Base-by-base conservation (phyloP, 1,140 invertebrate genomes). In the Sinonovacula constricta region DNA sequence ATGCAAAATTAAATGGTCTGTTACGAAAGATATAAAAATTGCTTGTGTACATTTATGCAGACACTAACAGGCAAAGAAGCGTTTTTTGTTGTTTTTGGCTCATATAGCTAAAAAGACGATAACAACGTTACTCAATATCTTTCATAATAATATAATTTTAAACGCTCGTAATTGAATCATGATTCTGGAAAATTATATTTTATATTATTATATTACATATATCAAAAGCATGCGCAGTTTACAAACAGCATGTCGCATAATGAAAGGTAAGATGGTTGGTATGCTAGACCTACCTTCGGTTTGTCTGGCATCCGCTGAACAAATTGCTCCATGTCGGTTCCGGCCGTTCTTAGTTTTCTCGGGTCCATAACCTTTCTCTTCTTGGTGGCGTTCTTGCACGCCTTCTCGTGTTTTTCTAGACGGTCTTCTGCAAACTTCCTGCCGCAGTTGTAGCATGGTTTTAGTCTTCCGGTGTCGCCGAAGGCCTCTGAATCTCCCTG, bases 261-360 rank as follows among this genome's bases (percentile, higher is more conserved):
- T n/a, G n/a, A n/a, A n/a, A n/a, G n/a, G n/a, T n/a, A n/a, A n/a
- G n/a, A n/a, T n/a, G n/a, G n/a, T n/a, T n/a, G n/a, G n/a, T n/a
- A n/a, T n/a, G n/a, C n/a, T 24, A 15, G n/a, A 2, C 2, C 28
- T 59, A 59, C n/a, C 15, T 59, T n/a, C 2, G 60, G 49, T 24
- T 39, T 65, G 24, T 39, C 2, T 63, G 45, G 24, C 56, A 22
- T 65, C 22, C 65, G 45, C n/a, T 22, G 49, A 39, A 54, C 54
- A 88, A 94, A 97, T 68, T 93, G 92, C 84, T 97, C 96, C 26
- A 95, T 93, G 84, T 98, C 97, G 0, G 97, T 98, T 28, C 97
- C 97, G 90, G 94, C 92, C 7, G 96, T 93, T 54, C 97, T 92
- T 87, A 95, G 95, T 88, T 96, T 96, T 3, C 94, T 93, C 14